Evolutionary conservation across 2,113 vertebrate genomes (phyloP), one percentile per base, ranked within the genome.

Genomic region (Limnothrissa miodon): DNA sequence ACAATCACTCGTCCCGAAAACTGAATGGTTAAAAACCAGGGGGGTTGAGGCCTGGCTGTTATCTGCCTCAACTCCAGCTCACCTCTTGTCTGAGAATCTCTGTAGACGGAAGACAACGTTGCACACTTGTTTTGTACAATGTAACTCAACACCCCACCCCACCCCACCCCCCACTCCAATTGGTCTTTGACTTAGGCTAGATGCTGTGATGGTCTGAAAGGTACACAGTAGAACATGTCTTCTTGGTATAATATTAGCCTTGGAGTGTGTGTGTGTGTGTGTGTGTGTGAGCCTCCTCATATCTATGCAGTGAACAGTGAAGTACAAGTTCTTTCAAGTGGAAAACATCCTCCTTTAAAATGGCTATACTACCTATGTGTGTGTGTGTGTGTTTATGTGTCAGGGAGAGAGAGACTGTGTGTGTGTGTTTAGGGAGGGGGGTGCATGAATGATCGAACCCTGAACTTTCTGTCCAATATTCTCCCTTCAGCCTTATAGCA

Each of bases 231-330:
- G 66, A 74, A 33, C 66, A 33, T 74, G 66, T 74, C 36, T 36
- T 74, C 66, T 36, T 74, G 66, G 66, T 74, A 70, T 29, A 70
- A 70, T 33, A 29, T 70, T 25, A 70, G 62, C 62, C 59, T 80
- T 59, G 39, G 80, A 79, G 33, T 66, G 59, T 74, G 66, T 70
- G 23, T 44, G 66, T 85, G 80, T 83, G 84, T 81, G 45, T 48
- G 45, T 74, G 70, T 85, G 59, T 59, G 42, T 80, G 78, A 10
- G 48, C 82, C 79, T 48, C 79, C 48, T 78, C 85, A 89, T 88
- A 90, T 88, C 90, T 91, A 91, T 91, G 90, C 90, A 91, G 90
- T 89, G 83, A 87, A 85, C 59, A 66, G 59, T 74, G 66, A 87
- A 87, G 82, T 86, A 86, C 84, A 88, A 39, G 59, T 90, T 88